A percentile compares a stretch with the other conserved stretches of the same genome.
Evolutionary conservation across 2,888 invertebrate species (phyloP).

Genomic region (Cerastis rubricosa): DNA sequence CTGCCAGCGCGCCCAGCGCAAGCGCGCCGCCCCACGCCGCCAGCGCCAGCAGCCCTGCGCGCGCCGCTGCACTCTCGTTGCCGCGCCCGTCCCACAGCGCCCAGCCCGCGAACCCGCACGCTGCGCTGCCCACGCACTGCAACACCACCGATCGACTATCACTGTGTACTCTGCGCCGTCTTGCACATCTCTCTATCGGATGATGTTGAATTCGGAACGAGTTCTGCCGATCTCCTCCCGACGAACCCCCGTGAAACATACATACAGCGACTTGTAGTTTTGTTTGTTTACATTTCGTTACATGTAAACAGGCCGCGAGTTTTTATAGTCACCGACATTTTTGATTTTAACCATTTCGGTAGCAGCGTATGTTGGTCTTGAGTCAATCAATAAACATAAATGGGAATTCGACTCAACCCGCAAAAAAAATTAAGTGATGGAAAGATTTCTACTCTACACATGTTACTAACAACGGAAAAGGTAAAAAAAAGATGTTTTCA

Average conservation of each 20-base stretch:
- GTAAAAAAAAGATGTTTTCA: not conserved
- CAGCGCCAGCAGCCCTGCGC: slow-evolving; percentile 82
- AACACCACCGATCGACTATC: slow-evolving; percentile 4
- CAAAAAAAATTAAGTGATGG: not conserved
- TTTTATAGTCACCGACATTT: not conserved
- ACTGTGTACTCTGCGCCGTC: not conserved
- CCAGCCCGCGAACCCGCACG: slow-evolving; percentile 82
- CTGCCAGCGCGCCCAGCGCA: slow-evolving; percentile 78
- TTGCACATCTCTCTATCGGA: not conserved
- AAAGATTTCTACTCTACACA: not conserved
- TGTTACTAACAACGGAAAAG: not conserved
- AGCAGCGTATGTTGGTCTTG: not conserved
- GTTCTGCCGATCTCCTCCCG: not conserved
- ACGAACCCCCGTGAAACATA: not conserved
- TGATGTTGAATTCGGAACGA: not conserved
- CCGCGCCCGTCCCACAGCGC: slow-evolving; percentile 84
- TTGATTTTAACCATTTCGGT: slow-evolving; percentile 6
- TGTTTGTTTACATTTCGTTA: slow-evolving; percentile 26
- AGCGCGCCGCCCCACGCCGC: slow-evolving; percentile 82
- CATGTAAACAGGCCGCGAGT: not conserved
- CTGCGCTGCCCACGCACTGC: slow-evolving; percentile 80
- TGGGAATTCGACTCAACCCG: not conserved
- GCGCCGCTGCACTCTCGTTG: slow-evolving; percentile 77
- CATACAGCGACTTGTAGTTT: not conserved
- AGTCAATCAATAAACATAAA: not conserved